These are phyloP conservation scores for Rotaria magnacalcarata DNA, from an alignment of 2,888 invertebrate species.

Conservation along the genomic window DNA sequence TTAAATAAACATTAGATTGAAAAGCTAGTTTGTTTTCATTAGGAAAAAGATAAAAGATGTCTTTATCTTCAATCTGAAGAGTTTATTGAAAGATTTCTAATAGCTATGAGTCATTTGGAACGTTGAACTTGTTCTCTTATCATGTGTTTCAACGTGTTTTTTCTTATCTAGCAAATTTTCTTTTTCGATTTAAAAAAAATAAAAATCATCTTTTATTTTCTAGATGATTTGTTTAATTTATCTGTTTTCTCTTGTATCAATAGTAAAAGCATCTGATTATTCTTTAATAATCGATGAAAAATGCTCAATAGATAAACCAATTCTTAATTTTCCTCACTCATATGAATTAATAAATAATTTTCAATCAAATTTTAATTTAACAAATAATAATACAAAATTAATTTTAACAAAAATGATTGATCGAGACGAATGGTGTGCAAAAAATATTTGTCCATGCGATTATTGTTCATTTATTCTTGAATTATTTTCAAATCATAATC, in stretches of 20 bases:
- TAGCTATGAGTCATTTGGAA: too few relatives aligned
- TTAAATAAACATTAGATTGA: not conserved
- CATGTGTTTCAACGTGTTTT: not conserved
- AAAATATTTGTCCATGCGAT: not conserved
- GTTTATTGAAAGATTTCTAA: too few relatives aligned
- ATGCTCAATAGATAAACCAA: not conserved
- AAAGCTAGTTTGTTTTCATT: not conserved
- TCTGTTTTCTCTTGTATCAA: not conserved
- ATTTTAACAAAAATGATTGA: not conserved
- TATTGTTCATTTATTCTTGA: not conserved
- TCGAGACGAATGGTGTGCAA: not conserved
- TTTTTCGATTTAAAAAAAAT: not conserved
- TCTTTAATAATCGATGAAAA: not conserved
- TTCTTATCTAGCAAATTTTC: not conserved
- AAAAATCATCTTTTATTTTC: not conserved
- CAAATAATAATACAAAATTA: not conserved
- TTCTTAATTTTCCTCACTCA: not conserved
- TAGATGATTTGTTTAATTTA: not conserved
- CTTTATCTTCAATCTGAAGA: not conserved
- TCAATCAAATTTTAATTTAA: not conserved
- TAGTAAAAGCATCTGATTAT: not conserved
- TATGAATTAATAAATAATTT: conserved; percentile 26
- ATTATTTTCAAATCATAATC: not conserved
- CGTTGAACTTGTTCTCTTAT: too few relatives aligned
- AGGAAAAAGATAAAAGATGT: not conserved